Base-by-base conservation (phyloP, 2,797 vertebrate species). In the Serranus cabrilla region DNA sequence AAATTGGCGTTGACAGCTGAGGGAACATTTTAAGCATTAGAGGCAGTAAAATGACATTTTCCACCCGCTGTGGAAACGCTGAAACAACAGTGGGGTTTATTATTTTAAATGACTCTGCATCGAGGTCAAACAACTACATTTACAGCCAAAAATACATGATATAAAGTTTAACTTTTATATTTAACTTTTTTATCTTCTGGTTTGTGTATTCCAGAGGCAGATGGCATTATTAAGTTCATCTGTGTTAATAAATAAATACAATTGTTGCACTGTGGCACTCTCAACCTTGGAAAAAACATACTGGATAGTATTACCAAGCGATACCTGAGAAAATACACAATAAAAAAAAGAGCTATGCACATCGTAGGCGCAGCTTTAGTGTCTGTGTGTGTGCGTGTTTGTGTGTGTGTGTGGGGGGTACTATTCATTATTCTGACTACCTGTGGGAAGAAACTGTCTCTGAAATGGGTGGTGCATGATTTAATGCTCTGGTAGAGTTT, bases 401-500 rank as follows among this genome's bases (percentile, higher is more conserved):
- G 43, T 42, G 8, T 43, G 42, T 16, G 42, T 63, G 13, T 72
- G 25, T 40, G 27, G 62, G 58, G 46, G 11, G 51, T 58, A 40
- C 60, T 84, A 65, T 87, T 91, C 74, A 87, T 90, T 86, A 89
- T 75, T 76, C 73, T 74, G 72, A 63, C 82, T 81, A 90, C 88
- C 84, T 85, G 80, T 90, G 87, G 84, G 83, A 90, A 89, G 86
- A 84, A 84, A 74, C 70, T 77, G 76, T 83, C 76, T 87, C 59
- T 78, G 80, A 84, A 85, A 90, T n/a, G 58, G 82, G 18, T 49
- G 71, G 45, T 73, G 75, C 40, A 45, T 89, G 89, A 92, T 91
- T 88, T 90, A 89, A 90, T 87, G 87, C 82, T 86, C 80, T 12
- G 47, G 75, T 86, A 78, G 78, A 69, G 2, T 90, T 90, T 85